Conservation (phyloP, 2,888 invertebrate species). For the Exephanes ischioxanthus region DNA sequence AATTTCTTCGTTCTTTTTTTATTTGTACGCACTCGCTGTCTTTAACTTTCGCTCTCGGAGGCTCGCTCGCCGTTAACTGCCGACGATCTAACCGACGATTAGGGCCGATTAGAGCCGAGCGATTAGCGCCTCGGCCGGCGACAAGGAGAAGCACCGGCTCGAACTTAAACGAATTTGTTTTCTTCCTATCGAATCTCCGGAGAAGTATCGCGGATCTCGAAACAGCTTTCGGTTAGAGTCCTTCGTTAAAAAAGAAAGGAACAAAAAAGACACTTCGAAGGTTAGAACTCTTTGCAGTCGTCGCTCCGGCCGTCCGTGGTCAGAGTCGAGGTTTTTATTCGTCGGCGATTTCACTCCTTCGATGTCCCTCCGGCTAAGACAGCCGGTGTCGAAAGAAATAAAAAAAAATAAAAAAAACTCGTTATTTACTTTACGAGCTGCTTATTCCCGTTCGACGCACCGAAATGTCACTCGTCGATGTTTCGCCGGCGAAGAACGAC, state of each 20-base stretch:
- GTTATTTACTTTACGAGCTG: no score
- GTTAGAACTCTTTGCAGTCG: neutral
- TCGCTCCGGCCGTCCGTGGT: neutral
- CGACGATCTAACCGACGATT: slow-evolving; percentile 26
- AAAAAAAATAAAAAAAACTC: no score
- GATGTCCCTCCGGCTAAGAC: no score
- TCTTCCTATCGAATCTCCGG: neutral
- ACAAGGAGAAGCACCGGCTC: neutral
- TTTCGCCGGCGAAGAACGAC: neutral
- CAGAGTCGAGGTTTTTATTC: neutral
- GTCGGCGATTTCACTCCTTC: neutral
- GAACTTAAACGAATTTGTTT: neutral
- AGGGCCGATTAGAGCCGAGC: slow-evolving; percentile 48
- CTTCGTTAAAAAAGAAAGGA: neutral
- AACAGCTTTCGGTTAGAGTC: neutral
- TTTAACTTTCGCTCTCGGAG: neutral
- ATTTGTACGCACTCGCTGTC: neutral
- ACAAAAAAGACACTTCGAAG: neutral
- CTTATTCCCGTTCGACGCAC: neutral
- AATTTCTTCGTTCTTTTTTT: neutral
- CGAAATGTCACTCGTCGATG: slow-evolving; percentile 2
- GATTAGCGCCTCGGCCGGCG: slow-evolving; percentile 41
- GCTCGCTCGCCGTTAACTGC: slow-evolving; percentile 32
- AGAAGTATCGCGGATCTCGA: neutral
- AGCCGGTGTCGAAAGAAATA: no score